Evolutionary conservation across 2,888 invertebrate species (phyloP), one percentile per base, ranked within the genome.

Genomic region (Conchocele bisecta): DNA sequence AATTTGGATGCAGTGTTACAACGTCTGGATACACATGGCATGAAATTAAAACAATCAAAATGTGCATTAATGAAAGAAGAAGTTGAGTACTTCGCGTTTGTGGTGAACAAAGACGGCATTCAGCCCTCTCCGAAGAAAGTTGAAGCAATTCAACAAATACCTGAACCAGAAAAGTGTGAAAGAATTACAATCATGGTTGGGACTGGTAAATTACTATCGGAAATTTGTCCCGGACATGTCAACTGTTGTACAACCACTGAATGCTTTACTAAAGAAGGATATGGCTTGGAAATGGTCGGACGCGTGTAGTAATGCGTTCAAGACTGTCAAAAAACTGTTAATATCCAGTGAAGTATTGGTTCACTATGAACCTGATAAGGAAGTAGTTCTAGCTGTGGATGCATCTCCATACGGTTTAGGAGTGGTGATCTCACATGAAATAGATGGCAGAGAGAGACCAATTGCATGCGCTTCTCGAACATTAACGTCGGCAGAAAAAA

Each of bases 381-480:
- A 60, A 17, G 39, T 82, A 4, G 70, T 26, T 17, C 53, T 83
- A 37, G 73, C 74, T 2, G 72, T 70, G 50, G 80, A 82, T 60
- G 71, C 81, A 15, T 79, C 79, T 17, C 53, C 75, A 3, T 75
- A 77, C 57, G 81, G 82, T n/a, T 17, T 83, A 20, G 72, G 81
- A 24, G 80, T 71, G 26, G 79, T 84, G 22, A 65, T 81, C 35
- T 79, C 79, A 84, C 91, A 82, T 59, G 46, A 44, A 15, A 76
- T 91, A 81, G 68, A 83, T 85, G 88, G 88, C 17, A 66, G 75
- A n/a, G 90, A 91, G 66, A 69, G 86, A 71, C 91, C 92, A 3
- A 90, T 92, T 31, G 83, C 86, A 1, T 91, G 89, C 75, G 76
- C 79, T 17, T 78, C 79, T n/a, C 46, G 78, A n/a, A 71, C 74